phyloP scores from a whole-genome alignment of 2,797 vertebrate genomes.

The Acipenser transmontanus region DNA sequence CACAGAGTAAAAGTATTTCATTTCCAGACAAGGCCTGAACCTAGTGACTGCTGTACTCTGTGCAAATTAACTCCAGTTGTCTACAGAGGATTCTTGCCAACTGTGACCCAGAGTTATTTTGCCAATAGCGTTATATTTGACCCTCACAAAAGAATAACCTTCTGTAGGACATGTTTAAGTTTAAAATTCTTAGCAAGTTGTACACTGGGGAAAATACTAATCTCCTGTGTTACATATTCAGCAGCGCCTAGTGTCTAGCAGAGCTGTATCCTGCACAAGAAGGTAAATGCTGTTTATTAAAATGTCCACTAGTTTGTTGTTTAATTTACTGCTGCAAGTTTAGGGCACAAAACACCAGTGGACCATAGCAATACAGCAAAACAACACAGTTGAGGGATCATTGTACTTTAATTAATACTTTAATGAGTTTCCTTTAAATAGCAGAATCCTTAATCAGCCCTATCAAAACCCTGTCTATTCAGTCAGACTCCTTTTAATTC shows the following conservation, averaged over 20 bases:
- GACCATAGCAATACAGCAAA: slow-evolving; percentile 56
- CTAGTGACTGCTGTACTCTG: neutral
- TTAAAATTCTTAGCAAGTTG: slow-evolving; percentile 34
- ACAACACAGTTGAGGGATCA: slow-evolving; percentile 63
- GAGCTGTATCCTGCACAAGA: too few relatives aligned
- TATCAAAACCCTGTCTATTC: slow-evolving; percentile 66
- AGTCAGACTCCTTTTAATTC: slow-evolving; percentile 66
- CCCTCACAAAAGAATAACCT: slow-evolving; percentile 22
- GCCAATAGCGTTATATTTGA: slow-evolving; percentile 1
- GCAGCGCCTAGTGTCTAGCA: too few relatives aligned
- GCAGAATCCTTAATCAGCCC: slow-evolving; percentile 74
- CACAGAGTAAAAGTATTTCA: too few relatives aligned
- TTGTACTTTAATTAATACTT: slow-evolving; percentile 73
- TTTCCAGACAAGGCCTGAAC: too few relatives aligned
- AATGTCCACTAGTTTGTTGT: too few relatives aligned
- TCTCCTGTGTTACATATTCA: slow-evolving; percentile 10
- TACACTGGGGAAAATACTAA: slow-evolving; percentile 23
- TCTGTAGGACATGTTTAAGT: slow-evolving; percentile 49
- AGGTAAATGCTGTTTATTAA: too few relatives aligned
- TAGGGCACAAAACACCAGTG: neutral
- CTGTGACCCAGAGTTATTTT: neutral
- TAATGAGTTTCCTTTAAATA: slow-evolving; percentile 73
- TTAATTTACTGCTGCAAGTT: neutral
- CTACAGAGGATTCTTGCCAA: neutral
- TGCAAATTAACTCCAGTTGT: slow-evolving; percentile 17